These are phyloP conservation scores for Girardinichthys multiradiatus DNA, from an alignment of 2,113 vertebrate genomes.

Conservation along the genomic window DNA sequence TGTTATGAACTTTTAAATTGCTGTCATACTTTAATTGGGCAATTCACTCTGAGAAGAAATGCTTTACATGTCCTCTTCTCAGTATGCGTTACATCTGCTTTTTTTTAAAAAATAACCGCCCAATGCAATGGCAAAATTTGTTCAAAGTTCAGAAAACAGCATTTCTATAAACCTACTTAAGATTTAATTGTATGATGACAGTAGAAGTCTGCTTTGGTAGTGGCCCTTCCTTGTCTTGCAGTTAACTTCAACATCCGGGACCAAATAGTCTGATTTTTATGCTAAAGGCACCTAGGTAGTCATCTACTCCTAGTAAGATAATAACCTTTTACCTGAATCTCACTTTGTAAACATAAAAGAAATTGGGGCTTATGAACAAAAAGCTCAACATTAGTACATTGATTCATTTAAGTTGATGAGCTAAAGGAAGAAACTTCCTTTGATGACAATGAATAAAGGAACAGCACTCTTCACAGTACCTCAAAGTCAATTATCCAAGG, in stretches of 20 bases:
- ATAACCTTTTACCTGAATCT: too few species aligned
- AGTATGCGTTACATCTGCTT: too few species aligned
- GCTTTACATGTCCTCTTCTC: too few species aligned
- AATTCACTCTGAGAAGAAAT: too few species aligned
- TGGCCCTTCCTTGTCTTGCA: background rate
- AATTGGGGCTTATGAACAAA: background rate
- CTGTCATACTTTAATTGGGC: too few species aligned
- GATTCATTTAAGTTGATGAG: constrained; percentile 26
- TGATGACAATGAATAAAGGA: constrained; percentile 44
- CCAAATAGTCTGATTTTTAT: background rate
- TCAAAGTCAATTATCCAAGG: constrained; percentile 68
- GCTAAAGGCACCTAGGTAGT: background rate
- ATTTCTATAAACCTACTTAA: background rate
- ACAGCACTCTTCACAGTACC: constrained; percentile 42
- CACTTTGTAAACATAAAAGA: too few species aligned
- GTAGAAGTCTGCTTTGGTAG: background rate
- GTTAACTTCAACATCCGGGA: background rate
- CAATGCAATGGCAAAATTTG: background rate
- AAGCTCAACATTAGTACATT: background rate
- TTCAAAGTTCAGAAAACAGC: background rate
- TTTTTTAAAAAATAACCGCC: too few species aligned
- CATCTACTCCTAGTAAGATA: background rate
- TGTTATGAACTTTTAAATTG: too few species aligned
- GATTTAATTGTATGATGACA: background rate
- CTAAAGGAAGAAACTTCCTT: constrained; percentile 27